These are phyloP conservation scores for Bombus cullumanus DNA, from an alignment of 1,140 invertebrate genomes.

Conservation along the genomic window DNA sequence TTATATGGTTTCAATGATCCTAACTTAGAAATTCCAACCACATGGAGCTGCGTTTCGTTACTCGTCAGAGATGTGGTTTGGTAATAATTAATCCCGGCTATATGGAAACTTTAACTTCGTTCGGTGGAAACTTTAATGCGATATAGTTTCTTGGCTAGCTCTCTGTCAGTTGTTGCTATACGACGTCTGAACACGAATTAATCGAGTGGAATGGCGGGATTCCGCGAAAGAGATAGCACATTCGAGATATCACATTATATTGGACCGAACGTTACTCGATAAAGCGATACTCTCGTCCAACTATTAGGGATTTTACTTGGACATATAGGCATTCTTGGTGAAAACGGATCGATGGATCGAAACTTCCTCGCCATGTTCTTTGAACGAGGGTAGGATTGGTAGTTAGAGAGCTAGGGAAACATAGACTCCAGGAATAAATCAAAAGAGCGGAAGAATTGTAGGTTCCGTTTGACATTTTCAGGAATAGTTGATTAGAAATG, in stretches of 20 bases:
- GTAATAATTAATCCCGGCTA: constrained; percentile 28
- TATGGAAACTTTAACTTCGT: background rate
- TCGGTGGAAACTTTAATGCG: background rate
- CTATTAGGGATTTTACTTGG: background rate
- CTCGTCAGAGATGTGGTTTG: background rate
- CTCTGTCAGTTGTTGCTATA: background rate
- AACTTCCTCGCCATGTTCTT: background rate
- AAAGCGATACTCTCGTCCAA: background rate
- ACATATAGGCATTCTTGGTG: background rate
- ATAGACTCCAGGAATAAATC: no score
- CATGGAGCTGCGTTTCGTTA: constrained; percentile 19
- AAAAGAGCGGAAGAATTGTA: no score
- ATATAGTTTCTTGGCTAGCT: background rate
- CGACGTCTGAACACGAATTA: background rate
- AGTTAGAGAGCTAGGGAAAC: background rate
- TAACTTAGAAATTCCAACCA: background rate
- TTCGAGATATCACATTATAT: background rate
- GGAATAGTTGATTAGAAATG: no score
- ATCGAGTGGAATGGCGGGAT: background rate
- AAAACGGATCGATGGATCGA: background rate
- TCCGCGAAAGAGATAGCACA: background rate
- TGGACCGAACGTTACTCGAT: background rate
- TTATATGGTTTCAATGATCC: background rate
- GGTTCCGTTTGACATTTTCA: no score
- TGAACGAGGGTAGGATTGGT: background rate